Conservation (phyloP, 2,113 vertebrate genomes). For the Nyctereutes procyonoides region DNA sequence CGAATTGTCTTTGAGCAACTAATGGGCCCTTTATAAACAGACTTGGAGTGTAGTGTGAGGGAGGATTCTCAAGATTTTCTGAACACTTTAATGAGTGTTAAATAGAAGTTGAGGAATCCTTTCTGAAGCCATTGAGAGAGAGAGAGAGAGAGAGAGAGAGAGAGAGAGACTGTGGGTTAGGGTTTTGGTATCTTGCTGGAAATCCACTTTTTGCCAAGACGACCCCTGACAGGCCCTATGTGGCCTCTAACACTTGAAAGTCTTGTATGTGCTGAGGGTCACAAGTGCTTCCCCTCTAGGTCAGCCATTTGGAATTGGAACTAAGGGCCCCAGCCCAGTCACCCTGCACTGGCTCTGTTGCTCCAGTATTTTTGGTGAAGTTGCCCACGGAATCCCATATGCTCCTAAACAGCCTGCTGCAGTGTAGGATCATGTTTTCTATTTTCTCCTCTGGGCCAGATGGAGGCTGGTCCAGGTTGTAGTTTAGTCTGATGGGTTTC, state of each 20-base stretch:
- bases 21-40: neutral
- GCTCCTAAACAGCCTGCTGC: neutral
- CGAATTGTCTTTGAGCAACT: constrained; percentile 3
- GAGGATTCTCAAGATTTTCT: constrained; percentile 42
- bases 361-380: neutral
- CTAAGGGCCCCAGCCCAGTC: neutral
- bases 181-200: neutral
- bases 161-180: neutral
- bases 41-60: neutral
- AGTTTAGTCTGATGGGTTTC: neutral
- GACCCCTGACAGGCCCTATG: neutral
- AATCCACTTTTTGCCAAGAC: neutral
- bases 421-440: neutral
- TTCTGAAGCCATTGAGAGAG: neutral
- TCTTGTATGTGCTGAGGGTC: neutral
- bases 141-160: neutral
- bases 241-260: neutral
- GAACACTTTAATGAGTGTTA: constrained; percentile 11
- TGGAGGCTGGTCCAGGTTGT: neutral
- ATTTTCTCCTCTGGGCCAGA: neutral
- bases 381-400: neutral
- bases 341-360: neutral
- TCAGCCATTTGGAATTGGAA: neutral
- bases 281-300: neutral
- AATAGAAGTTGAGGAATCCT: neutral